These are phyloP conservation scores for Netelia melanura DNA, from an alignment of 2,888 invertebrate species.

Conservation along the genomic window DNA sequence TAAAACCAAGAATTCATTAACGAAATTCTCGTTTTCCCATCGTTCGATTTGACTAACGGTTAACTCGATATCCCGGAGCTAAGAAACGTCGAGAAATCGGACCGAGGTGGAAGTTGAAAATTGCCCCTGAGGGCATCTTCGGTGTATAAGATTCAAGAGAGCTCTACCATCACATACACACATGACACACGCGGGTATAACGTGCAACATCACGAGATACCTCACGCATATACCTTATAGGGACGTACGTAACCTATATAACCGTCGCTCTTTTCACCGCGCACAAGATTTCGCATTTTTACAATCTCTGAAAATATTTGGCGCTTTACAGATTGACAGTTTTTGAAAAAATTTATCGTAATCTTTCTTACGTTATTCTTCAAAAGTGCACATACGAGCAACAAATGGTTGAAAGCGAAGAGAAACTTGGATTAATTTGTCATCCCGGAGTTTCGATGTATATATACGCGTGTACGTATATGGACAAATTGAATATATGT, in stretches of 20 bases:
- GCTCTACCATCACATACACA: constrained; percentile 4
- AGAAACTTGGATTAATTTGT: too few relatives aligned
- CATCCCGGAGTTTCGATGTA: not conserved
- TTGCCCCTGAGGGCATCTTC: constrained; percentile 58
- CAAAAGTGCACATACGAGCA: too few relatives aligned
- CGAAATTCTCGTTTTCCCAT: not conserved
- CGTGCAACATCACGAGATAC: constrained; percentile 41
- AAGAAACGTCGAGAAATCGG: constrained; percentile 43
- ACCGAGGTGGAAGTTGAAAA: constrained; percentile 63
- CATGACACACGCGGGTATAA: not conserved
- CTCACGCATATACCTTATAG: constrained; percentile 47
- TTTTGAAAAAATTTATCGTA: not conserved
- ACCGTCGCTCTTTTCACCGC: constrained; percentile 16
- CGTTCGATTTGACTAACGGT: constrained; percentile 45
- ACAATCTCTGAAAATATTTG: not conserved
- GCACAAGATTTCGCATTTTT: constrained; percentile 22
- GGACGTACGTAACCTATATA: constrained; percentile 57
- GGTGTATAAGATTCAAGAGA: constrained; percentile 49
- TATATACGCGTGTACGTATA: not conserved
- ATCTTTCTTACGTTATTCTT: too few relatives aligned
- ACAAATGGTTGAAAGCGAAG: too few relatives aligned
- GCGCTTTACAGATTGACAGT: constrained; percentile 48
- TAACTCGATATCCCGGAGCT: not conserved
- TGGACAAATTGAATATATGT: not conserved
- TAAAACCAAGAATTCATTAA: not conserved